phyloP scores from a whole-genome alignment of 2,797 vertebrate species.

The Leucoraja ocellata region DNA sequence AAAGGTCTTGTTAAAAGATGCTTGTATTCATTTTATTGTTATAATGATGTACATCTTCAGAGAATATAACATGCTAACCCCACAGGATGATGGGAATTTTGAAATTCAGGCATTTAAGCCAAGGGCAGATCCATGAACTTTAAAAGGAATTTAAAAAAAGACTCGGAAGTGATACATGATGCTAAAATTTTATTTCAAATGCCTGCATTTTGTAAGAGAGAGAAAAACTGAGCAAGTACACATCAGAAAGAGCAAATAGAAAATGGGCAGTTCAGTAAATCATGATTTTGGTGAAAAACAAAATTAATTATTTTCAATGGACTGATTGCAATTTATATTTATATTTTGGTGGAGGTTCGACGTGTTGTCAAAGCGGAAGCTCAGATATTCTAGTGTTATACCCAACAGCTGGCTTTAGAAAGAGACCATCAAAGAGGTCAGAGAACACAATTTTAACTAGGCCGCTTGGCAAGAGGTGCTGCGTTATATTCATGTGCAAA shows the following conservation, averaged over 20 bases:
- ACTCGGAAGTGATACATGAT: not conserved
- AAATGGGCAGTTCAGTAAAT: not conserved
- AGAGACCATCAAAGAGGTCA: not conserved
- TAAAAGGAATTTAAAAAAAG: not conserved
- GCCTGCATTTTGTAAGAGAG: not conserved
- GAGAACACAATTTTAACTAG: not conserved
- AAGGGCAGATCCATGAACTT: not conserved
- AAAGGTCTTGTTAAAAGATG: not conserved
- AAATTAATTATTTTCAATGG: not conserved
- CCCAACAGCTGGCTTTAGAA: not conserved
- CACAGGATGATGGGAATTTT: not conserved
- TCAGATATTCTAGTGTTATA: not conserved
- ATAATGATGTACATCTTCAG: not conserved
- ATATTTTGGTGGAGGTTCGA: not conserved
- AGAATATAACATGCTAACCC: not conserved
- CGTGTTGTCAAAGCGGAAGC: not conserved
- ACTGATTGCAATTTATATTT: not conserved
- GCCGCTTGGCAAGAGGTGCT: not conserved
- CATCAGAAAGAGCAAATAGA: not conserved
- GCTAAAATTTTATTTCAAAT: not conserved
- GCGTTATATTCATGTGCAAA: not conserved
- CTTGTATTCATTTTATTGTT: conserved; percentile 13
- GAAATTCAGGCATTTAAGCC: too few relatives aligned
- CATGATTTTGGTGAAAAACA: not conserved
- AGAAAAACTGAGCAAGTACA: not conserved